These are phyloP conservation scores for Pan paniscus DNA, from an alignment of 2,113 vertebrate species.

Conservation along the genomic window DNA sequence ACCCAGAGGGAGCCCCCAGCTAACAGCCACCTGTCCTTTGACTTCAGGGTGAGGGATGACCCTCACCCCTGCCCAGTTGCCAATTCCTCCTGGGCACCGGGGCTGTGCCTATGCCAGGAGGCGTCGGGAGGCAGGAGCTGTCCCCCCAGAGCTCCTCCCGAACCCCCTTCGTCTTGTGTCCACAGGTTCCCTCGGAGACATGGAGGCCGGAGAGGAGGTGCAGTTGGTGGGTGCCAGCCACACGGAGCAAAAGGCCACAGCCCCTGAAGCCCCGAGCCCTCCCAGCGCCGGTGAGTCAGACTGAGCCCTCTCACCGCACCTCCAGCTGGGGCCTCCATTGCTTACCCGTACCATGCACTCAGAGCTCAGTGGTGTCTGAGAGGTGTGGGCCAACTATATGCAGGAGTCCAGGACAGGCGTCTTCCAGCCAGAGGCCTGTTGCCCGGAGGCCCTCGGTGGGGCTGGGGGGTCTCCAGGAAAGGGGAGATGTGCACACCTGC, in stretches of 20 bases:
- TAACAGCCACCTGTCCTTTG: background rate
- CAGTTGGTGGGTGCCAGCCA: slow-evolving; percentile 81
- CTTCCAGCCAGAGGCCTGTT: background rate
- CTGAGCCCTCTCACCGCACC: no score
- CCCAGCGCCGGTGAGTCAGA: slow-evolving; percentile 86
- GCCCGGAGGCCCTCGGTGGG: background rate
- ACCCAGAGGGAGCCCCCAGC: background rate
- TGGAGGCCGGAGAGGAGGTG: slow-evolving; percentile 88
- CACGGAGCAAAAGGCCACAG: slow-evolving; percentile 84
- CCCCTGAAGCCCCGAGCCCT: slow-evolving; percentile 81
- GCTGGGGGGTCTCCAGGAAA: no score
- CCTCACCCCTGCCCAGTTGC: background rate
- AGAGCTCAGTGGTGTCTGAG: no score
- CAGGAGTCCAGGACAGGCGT: no score
- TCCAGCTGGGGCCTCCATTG: background rate
- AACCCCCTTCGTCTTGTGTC: background rate
- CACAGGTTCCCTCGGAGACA: slow-evolving; percentile 92
- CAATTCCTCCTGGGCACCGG: accelerated
- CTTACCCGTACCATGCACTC: no score
- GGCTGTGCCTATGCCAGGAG: background rate
- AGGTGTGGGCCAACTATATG: no score
- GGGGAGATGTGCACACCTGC: no score
- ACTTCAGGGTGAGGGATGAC: accelerated
- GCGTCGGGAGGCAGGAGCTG: accelerated
- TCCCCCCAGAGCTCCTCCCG: background rate